Percentiles rank a stretch among this genome's conserved stretches.
Evolutionary conservation across 2,113 vertebrate genomes (phyloP).

Genomic region (Acrocephalus kingi): DNA sequence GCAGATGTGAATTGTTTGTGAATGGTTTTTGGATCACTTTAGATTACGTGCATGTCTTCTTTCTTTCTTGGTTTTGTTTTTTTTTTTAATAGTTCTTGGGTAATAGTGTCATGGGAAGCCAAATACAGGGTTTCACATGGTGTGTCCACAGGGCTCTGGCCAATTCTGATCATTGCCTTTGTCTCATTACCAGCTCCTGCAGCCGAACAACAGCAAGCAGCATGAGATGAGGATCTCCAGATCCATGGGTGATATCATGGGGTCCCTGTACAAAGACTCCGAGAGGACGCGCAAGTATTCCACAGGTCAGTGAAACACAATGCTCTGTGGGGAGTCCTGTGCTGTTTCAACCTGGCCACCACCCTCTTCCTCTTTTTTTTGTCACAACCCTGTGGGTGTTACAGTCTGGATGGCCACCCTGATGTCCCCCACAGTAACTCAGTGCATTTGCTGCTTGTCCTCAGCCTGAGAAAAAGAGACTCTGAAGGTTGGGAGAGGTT

Average conservation of each 20-base stretch:
- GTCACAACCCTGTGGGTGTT: background rate
- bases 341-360: background rate
- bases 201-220: slow-evolving; percentile 88
- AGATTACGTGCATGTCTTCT: background rate
- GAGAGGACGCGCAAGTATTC: slow-evolving; percentile 89
- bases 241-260: slow-evolving; percentile 89
- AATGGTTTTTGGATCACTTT: background rate
- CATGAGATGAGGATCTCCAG: slow-evolving; percentile 89
- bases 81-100: background rate
- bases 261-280: slow-evolving; percentile 84
- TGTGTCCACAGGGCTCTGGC: background rate
- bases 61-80: background rate
- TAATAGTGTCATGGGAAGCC: background rate
- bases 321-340: rapidly evolving
- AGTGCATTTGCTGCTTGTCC: background rate
- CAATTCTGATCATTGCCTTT: background rate
- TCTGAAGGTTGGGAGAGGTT: rapidly evolving
- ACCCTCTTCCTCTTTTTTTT: background rate
- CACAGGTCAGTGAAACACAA: slow-evolving; percentile 73
- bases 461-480: background rate
- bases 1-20: background rate
- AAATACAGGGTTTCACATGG: background rate
- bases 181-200: slow-evolving; percentile 75
- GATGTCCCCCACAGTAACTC: background rate
- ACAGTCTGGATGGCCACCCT: background rate